Evolutionary conservation across 2,797 vertebrate genomes (phyloP).

Genomic region (Sebastes wilsoni): DNA sequence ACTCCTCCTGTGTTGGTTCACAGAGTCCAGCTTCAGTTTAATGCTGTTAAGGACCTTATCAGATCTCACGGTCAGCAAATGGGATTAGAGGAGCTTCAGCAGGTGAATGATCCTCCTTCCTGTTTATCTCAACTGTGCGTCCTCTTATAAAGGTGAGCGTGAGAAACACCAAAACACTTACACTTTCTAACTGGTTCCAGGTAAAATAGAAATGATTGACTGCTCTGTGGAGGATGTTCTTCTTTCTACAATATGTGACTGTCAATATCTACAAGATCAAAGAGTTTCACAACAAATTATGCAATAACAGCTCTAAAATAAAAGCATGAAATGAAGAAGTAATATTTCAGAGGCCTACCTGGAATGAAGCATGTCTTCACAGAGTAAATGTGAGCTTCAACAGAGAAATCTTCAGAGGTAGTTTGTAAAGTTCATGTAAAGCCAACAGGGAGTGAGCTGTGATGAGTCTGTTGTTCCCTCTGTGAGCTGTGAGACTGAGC

Average conservation of each 20-base stretch:
- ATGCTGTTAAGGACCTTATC: constrained; percentile 32
- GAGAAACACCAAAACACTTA: constrained; percentile 19
- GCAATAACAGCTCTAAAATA: not conserved
- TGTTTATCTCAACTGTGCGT: constrained; percentile 3
- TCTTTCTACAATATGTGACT: not conserved
- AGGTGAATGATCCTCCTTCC: constrained; percentile 43
- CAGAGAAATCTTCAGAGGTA: constrained; percentile 1
- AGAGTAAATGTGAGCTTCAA: not conserved
- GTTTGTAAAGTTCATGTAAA: constrained; percentile 15
- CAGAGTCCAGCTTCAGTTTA: not conserved
- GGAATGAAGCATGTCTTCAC: constrained; percentile 40
- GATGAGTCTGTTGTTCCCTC: constrained; percentile 18
- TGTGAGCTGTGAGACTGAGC: not conserved
- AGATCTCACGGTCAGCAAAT: constrained; percentile 63
- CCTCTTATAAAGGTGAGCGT: constrained; percentile 1
- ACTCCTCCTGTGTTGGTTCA: not conserved
- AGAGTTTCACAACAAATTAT: not conserved
- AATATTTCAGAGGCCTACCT: constrained; percentile 47
- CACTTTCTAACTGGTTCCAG: constrained; percentile 26
- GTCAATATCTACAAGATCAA: not conserved
- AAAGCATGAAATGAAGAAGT: not conserved
- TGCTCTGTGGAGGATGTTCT: too few relatives aligned
- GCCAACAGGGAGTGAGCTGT: not conserved
- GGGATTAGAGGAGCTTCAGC: constrained; percentile 69
- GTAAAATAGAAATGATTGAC: not conserved